Percentiles rank a stretch among this genome's conserved stretches.
phyloP scores from a whole-genome alignment of 2,113 vertebrate genomes.

The Scytalopus superciliaris region DNA sequence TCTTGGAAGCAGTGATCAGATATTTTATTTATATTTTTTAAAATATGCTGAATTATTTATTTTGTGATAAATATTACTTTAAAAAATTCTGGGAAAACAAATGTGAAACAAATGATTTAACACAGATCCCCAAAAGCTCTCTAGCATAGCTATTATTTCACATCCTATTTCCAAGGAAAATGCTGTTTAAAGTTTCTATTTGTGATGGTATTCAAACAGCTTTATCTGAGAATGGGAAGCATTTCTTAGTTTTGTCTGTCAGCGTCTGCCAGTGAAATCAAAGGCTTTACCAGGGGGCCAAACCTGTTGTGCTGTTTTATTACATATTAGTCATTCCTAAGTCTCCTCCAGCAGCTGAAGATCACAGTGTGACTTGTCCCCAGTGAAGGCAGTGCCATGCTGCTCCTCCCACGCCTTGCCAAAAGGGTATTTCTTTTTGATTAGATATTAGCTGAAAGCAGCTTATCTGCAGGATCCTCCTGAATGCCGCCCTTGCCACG shows the following conservation, averaged over 20 bases:
- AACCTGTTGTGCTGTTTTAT: neutral
- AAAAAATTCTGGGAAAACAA: neutral
- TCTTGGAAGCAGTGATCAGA: neutral
- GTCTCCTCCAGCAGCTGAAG: neutral
- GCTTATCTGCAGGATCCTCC: neutral
- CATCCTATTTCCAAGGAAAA: neutral
- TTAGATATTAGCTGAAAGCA: neutral
- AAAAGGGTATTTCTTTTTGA: neutral
- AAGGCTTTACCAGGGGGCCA: neutral
- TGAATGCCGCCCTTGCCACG: rapidly evolving
- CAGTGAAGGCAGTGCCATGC: rapidly evolving
- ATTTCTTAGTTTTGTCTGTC: neutral
- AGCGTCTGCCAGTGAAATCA: neutral
- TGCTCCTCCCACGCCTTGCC: neutral
- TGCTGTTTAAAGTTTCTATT: neutral
- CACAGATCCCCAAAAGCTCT: neutral
- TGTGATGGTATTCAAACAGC: neutral
- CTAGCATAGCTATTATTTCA: neutral
- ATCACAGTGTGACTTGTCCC: neutral
- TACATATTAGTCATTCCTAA: neutral
- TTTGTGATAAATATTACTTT: neutral
- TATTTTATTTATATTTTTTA: neutral
- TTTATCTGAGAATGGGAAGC: neutral
- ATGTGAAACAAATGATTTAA: neutral
- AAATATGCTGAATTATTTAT: neutral